These are phyloP conservation scores for Microplitis deprimator DNA, from an alignment of 2,888 invertebrate species.

Conservation along the genomic window DNA sequence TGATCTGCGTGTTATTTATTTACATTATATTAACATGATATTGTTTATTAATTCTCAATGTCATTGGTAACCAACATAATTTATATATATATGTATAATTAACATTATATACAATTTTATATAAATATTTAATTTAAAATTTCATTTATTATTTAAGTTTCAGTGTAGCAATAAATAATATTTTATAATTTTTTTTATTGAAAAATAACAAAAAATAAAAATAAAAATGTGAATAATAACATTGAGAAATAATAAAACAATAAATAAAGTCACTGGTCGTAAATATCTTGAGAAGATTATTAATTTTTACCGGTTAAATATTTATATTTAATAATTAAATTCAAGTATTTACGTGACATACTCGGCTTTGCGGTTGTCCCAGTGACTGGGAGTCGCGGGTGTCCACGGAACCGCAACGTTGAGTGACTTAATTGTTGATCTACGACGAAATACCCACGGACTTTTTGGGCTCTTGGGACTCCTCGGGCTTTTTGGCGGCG, in stretches of 20 bases:
- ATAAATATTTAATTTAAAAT: background rate
- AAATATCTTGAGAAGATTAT: background rate
- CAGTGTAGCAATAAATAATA: background rate
- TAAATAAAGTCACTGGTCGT: background rate
- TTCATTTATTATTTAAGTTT: background rate
- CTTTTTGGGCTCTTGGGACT: slow-evolving; percentile 47
- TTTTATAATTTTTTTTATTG: background rate
- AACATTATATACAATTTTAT: slow-evolving; percentile 9
- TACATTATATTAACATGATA: slow-evolving; percentile 62
- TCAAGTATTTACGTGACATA: slow-evolving; percentile 63
- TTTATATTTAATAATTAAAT: background rate
- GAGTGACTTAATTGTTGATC: slow-evolving; percentile 58
- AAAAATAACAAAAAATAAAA: background rate
- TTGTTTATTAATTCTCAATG: slow-evolving; percentile 34
- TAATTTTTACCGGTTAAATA: background rate
- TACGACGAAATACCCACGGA: slow-evolving; percentile 48
- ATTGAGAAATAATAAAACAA: background rate
- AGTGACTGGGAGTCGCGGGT: slow-evolving; percentile 67
- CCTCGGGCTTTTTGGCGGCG: slow-evolving; percentile 64
- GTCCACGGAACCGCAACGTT: slow-evolving; percentile 68
- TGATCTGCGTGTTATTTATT: slow-evolving; percentile 60
- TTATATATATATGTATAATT: background rate
- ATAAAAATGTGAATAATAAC: background rate
- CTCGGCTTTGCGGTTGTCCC: slow-evolving; percentile 65
- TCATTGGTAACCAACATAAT: slow-evolving; percentile 13